Conservation (phyloP, 1,140 invertebrate species). For the fruit fly (Drosophila melanogaster) region DNA sequence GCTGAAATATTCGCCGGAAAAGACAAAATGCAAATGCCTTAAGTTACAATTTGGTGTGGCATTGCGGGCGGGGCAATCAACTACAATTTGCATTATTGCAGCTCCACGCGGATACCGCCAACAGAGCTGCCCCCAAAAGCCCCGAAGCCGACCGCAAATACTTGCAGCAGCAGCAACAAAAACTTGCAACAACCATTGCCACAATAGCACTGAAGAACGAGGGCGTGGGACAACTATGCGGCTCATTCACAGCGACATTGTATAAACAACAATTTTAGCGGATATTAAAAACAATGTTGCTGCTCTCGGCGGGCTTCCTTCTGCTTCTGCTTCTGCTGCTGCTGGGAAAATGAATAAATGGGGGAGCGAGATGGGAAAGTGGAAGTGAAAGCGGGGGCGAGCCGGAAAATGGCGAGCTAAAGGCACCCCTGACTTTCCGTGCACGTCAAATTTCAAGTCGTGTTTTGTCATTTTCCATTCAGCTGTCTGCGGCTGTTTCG, state of each 20-base stretch:
- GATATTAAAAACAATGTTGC: conserved; percentile 83
- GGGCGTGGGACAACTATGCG: conserved; percentile 46
- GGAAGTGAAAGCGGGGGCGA: background rate
- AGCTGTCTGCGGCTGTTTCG: conserved; percentile 44
- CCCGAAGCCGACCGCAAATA: conserved; percentile 54
- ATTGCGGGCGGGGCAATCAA: conserved; percentile 56
- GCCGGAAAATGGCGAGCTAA: background rate
- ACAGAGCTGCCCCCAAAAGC: conserved; percentile 48
- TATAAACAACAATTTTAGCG: conserved; percentile 83
- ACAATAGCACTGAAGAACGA: conserved; percentile 3
- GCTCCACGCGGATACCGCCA: conserved; percentile 37
- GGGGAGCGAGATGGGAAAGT: background rate
- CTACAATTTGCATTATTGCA: conserved; percentile 79
- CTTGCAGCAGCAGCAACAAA: conserved; percentile 32
- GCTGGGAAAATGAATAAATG: conserved; percentile 1
- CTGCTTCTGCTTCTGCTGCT: conserved; percentile 12
- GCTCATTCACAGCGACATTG: conserved; percentile 71
- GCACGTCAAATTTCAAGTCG: conserved; percentile 72
- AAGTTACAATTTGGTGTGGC: conserved; percentile 63
- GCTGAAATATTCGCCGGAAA: conserved; percentile 13
- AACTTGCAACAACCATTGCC: conserved; percentile 20
- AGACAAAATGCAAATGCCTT: conserved; percentile 66
- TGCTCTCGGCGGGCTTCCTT: conserved; percentile 47
- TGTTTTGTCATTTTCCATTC: conserved; percentile 77
- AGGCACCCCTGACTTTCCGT: conserved; percentile 27